These are phyloP conservation scores for Ctenosaura bakeri DNA, from an alignment of 2,797 vertebrate species.

Conservation along the genomic window DNA sequence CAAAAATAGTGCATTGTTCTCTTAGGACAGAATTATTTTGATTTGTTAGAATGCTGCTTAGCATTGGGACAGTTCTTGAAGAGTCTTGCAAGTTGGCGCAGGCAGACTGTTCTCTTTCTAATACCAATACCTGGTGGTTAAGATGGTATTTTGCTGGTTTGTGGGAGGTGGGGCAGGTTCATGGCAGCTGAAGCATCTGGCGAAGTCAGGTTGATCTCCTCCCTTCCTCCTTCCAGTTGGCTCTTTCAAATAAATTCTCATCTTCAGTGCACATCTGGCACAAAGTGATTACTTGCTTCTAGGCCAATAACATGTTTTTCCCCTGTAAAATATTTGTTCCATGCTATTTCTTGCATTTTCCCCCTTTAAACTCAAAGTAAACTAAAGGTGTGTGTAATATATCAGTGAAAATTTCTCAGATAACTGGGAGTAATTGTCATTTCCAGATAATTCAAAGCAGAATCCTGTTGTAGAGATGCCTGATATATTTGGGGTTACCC, in stretches of 20 bases:
- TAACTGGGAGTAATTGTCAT: neutral
- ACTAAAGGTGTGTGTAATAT: neutral
- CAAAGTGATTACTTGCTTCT: neutral
- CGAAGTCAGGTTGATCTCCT: neutral
- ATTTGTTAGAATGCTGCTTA: neutral
- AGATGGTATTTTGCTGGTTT: neutral
- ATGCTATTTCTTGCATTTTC: neutral
- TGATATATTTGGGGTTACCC: slow-evolving; percentile 44
- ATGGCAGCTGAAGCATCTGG: neutral
- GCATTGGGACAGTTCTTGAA: neutral
- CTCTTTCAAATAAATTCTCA: neutral
- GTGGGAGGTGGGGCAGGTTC: neutral
- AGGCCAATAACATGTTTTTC: neutral
- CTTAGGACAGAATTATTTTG: neutral
- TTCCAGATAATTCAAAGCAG: slow-evolving; percentile 20
- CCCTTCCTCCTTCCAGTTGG: neutral
- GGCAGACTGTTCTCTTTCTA: neutral
- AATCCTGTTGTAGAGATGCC: slow-evolving; percentile 13
- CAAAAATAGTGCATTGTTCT: neutral
- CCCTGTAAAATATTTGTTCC: neutral
- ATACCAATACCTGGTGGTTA: neutral
- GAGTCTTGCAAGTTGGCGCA: neutral
- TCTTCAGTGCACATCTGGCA: neutral
- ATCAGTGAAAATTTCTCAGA: slow-evolving; percentile 20
- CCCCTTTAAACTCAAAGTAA: neutral